These are phyloP conservation scores for Sesamia nonagrioides DNA, from an alignment of 1,140 invertebrate species.

Conservation along the genomic window DNA sequence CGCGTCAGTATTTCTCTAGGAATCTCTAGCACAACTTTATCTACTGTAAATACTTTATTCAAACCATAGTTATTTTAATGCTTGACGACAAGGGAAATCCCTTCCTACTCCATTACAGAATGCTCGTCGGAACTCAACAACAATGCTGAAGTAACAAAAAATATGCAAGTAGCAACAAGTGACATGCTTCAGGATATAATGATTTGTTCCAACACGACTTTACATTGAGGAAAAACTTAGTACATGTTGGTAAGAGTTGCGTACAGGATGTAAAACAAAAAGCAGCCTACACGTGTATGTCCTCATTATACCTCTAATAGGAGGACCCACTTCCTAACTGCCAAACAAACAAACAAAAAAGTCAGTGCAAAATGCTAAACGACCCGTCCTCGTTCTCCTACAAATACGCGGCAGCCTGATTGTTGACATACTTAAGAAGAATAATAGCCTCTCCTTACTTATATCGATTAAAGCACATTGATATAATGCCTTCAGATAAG, in stretches of 20 bases:
- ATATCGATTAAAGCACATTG: conserved; percentile 35
- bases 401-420: conserved; percentile 48
- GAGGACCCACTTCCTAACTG: conserved; percentile 39
- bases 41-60: neutral
- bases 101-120: neutral
- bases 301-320: conserved; percentile 38
- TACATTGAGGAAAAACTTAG: conserved; percentile 17
- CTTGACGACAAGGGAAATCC: neutral
- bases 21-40: neutral
- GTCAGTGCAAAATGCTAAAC: conserved; percentile 61
- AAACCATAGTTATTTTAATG: neutral
- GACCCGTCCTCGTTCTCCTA: conserved; percentile 57
- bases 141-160: conserved; percentile 6
- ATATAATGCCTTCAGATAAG: conserved; percentile 17
- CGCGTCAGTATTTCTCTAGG: neutral
- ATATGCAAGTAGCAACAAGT: conserved; percentile 15
- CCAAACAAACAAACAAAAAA: conserved; percentile 59
- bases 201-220: conserved; percentile 9
- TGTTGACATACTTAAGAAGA: conserved; percentile 58
- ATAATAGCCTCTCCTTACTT: conserved; percentile 39
- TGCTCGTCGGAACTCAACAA: conserved; percentile 26
- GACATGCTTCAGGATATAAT: conserved; percentile 16
- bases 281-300: conserved; percentile 22
- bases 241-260: neutral
- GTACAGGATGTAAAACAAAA: neutral